These are phyloP conservation scores for Halcyon badia DNA, from an alignment of 2,797 vertebrate species.

Conservation along the genomic window DNA sequence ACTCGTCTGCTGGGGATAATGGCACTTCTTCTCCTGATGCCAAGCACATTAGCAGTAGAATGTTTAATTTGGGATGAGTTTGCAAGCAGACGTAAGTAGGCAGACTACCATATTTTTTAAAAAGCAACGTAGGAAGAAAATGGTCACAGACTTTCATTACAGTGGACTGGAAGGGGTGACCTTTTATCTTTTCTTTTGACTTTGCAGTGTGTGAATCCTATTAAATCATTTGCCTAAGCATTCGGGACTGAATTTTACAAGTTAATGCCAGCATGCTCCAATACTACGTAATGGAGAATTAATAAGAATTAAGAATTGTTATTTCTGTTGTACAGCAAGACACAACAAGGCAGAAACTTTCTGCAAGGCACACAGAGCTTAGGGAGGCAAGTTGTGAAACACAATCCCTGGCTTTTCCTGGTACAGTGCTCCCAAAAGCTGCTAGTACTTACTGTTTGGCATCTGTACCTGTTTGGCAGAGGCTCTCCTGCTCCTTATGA, in stretches of 20 bases:
- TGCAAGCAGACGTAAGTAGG: neutral
- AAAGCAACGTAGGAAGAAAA: neutral
- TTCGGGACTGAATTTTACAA: slow-evolving; percentile 10
- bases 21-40: slow-evolving; percentile 1
- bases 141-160: neutral
- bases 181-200: neutral
- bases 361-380: neutral
- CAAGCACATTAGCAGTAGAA: slow-evolving; percentile 31
- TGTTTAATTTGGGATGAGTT: neutral
- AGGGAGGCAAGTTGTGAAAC: neutral
- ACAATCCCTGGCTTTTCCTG: neutral
- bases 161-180: neutral
- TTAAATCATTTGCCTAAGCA: slow-evolving; percentile 4
- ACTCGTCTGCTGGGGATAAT: slow-evolving; percentile 28
- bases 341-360: neutral
- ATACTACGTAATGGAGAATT: neutral
- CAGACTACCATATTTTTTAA: neutral
- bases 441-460: neutral
- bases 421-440: neutral
- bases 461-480: neutral
- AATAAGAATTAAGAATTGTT: neutral
- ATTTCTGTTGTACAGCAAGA: neutral
- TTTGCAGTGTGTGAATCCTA: neutral
- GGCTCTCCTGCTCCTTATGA: neutral
- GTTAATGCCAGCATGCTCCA: neutral